Evolutionary conservation across 1,140 invertebrate genomes (phyloP), one percentile per base, ranked within the genome.

Genomic region (Diorhabda elongata): DNA sequence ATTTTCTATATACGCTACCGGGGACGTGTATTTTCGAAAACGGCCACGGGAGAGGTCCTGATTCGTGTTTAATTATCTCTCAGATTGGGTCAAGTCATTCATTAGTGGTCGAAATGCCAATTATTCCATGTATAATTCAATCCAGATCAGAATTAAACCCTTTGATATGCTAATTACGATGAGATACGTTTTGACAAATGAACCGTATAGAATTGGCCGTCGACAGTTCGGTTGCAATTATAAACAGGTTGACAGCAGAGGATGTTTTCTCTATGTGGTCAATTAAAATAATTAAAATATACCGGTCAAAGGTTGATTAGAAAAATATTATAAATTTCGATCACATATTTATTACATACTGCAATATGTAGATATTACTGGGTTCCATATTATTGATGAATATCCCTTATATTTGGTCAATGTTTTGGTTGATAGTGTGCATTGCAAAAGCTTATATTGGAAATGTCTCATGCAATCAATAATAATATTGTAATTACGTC

Each of bases 121-220:
- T 72, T 67, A 70, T 66, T 58, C 65, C 45, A 52, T 57, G 68
- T 42, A 67, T 69, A 72, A 72, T 67, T 72, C 65, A 69, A 72
- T 72, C 65, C 43, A 67, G 64, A 69, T 69, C 68, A n/a, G 62
- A 72, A 72, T 67, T 69, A 67, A 64, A 65, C 26, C 68, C 71
- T 72, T 72, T 72, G 71, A 72, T 72, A 72, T 72, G 71, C 68
- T 72, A 72, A 72, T 72, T 72, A 67, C 58, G 64, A 60, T 47
- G 57, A 44, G 42, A 52, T 42, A 61, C 42, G 56, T 64, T 68
- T 66, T 69, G 71, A 69, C 68, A 69, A 70, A 72, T 70, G 65
- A 70, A 69, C 9, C 68, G 62, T 44, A 58, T 58, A 59, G 52
- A 61, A 67, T 67, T 44, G 64, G 69, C 70, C 61, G 57, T 11